phyloP scores from a whole-genome alignment of 1,140 invertebrate genomes.

The Lepidurus arcticus region DNA sequence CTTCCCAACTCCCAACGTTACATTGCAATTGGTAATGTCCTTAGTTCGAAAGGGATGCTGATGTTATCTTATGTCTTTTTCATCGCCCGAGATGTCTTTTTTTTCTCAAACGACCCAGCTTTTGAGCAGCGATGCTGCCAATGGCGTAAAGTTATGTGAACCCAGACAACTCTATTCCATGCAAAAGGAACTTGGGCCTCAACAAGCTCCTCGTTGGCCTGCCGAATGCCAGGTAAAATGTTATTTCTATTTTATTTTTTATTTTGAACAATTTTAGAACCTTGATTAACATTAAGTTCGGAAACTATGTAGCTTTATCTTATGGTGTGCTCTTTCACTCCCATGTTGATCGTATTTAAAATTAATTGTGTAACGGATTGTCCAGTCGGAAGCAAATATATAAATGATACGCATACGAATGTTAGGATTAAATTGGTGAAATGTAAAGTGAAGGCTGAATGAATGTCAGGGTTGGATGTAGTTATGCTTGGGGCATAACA shows the following conservation, averaged over 20 bases:
- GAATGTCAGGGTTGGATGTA: neutral
- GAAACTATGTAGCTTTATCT: neutral
- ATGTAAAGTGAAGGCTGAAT: neutral
- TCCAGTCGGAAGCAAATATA: conserved; percentile 23
- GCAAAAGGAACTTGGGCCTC: conserved; percentile 59
- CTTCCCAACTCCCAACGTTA: neutral
- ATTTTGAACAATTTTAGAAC: conserved; percentile 20
- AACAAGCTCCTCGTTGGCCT: conserved; percentile 76
- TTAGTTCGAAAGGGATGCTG: neutral
- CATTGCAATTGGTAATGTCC: neutral
- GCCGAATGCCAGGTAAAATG: conserved; percentile 72
- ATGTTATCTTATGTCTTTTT: neutral
- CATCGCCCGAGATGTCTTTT: neutral
- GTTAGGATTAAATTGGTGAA: neutral
- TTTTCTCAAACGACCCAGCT: conserved; percentile 3
- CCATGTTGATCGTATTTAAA: conserved; percentile 17
- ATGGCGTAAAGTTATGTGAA: conserved; percentile 48
- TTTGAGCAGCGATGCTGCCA: neutral
- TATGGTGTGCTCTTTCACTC: conserved; percentile 29
- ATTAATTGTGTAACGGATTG: conserved; percentile 2
- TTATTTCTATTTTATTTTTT: neutral
- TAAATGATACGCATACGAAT: conserved; percentile 1
- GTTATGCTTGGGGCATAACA: no score
- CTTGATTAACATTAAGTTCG: neutral
- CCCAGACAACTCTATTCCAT: conserved; percentile 61